Conservation (phyloP, 2,113 vertebrate species). For the Odocoileus virginianus region DNA sequence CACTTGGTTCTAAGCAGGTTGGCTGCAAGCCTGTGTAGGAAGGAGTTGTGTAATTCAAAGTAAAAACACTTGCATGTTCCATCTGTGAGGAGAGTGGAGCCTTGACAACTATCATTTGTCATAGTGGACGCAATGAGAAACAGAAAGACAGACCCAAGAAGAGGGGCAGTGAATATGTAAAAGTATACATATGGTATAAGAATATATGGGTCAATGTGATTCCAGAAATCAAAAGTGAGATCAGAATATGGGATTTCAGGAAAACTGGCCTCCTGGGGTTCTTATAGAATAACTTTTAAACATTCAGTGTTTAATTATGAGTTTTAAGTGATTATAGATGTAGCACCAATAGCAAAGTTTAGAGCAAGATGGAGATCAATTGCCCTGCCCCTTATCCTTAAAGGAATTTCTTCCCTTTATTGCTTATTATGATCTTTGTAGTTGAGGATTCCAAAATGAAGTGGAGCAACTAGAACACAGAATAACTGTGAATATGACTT, state of each 20-base stretch:
- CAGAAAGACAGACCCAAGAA: background rate
- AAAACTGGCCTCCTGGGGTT: background rate
- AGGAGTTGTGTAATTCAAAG: background rate
- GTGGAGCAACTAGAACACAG: background rate
- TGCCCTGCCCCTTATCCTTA: background rate
- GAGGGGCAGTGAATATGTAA: background rate
- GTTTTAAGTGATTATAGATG: conserved; percentile 18
- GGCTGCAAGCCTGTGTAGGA: background rate
- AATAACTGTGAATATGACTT: background rate
- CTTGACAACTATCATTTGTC: background rate
- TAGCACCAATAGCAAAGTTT: background rate
- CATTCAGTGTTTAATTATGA: background rate
- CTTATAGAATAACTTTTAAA: background rate
- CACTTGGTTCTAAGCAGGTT: background rate
- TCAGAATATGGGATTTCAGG: background rate
- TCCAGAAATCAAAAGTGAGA: background rate
- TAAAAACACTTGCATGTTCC: background rate
- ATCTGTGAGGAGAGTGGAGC: background rate
- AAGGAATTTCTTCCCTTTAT: background rate
- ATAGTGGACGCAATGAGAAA: background rate
- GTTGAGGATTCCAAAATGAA: background rate
- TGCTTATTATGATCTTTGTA: background rate
- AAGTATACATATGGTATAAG: background rate
- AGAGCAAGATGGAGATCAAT: background rate
- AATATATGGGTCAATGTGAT: background rate